These are phyloP conservation scores for Pseudonaja textilis DNA, from an alignment of 2,113 vertebrate genomes.

Conservation along the genomic window DNA sequence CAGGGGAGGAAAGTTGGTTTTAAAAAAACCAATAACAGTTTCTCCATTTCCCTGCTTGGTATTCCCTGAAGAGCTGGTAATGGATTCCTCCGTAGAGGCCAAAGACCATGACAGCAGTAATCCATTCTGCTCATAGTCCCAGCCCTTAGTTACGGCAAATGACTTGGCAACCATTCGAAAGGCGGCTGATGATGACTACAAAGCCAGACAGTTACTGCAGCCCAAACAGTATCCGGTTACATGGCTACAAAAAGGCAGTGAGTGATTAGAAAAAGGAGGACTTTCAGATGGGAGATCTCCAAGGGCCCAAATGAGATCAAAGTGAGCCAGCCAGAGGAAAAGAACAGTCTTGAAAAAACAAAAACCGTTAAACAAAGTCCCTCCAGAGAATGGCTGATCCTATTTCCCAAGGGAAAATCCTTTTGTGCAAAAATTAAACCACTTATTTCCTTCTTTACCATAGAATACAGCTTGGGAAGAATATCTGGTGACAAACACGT, in stretches of 20 bases:
- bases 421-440: not conserved
- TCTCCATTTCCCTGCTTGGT: constrained; percentile 28
- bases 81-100: constrained; percentile 43
- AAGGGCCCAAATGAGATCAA: constrained; percentile 19
- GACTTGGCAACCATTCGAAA: constrained; percentile 51
- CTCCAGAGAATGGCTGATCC: not conserved
- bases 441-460: not conserved
- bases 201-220: constrained; percentile 30
- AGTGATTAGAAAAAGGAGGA: constrained; percentile 4
- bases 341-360: not conserved
- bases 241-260: constrained; percentile 13
- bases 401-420: constrained; percentile 17
- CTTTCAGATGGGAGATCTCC: constrained; percentile 2
- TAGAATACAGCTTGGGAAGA: not conserved
- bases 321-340: constrained; percentile 4
- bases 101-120: constrained; percentile 49
- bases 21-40: constrained; percentile 13
- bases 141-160: constrained; percentile 53
- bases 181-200: constrained; percentile 47
- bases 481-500: not conserved
- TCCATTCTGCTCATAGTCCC: constrained; percentile 46
- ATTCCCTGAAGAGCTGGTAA: constrained; percentile 43
- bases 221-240: constrained; percentile 41
- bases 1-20: constrained; percentile 15
- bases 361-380: not conserved